Percentiles rank a stretch among this genome's conserved stretches.
Evolutionary conservation across 2,888 invertebrate genomes (phyloP).

Genomic region (Diogma glabrata): DNA sequence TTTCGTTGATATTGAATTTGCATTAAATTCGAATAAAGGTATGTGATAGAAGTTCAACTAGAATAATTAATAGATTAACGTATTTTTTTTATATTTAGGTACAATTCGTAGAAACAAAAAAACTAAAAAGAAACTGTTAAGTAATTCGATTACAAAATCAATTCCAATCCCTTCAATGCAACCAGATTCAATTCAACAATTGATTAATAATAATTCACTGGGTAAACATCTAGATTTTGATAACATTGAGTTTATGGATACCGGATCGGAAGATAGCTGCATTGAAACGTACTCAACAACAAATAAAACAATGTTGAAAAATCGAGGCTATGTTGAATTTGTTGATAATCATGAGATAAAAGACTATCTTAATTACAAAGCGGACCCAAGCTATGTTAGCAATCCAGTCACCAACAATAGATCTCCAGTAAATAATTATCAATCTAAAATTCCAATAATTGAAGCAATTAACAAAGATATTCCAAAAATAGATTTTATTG

Average conservation of each 20-base stretch:
- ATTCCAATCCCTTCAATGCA: too few relatives aligned
- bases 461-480: constrained; percentile 32
- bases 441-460: constrained; percentile 3
- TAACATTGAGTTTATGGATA: constrained; percentile 78
- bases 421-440: background rate
- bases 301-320: constrained; percentile 42
- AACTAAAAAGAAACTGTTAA: constrained; percentile 26
- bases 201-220: too few relatives aligned
- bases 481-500: constrained; percentile 45
- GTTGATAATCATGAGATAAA: constrained; percentile 30
- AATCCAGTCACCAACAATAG: constrained; percentile 29
- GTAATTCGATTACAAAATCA: too few relatives aligned
- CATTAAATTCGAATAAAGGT: constrained; percentile 42
- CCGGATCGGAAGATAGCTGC: constrained; percentile 68
- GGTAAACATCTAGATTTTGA: constrained; percentile 48
- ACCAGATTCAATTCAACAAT: too few relatives aligned
- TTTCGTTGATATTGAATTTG: constrained; percentile 52
- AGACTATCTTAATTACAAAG: constrained; percentile 8
- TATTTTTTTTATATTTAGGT: too few relatives aligned
- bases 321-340: constrained; percentile 56
- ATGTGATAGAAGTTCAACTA: too few relatives aligned
- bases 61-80: too few relatives aligned
- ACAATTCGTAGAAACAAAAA: constrained; percentile 34
- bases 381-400: constrained; percentile 19
- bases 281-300: constrained; percentile 47